Percentiles rank a stretch among this genome's conserved stretches.
Conservation (phyloP, 2,113 vertebrate species). For the Ophthalmotilapia sp. region DNA sequence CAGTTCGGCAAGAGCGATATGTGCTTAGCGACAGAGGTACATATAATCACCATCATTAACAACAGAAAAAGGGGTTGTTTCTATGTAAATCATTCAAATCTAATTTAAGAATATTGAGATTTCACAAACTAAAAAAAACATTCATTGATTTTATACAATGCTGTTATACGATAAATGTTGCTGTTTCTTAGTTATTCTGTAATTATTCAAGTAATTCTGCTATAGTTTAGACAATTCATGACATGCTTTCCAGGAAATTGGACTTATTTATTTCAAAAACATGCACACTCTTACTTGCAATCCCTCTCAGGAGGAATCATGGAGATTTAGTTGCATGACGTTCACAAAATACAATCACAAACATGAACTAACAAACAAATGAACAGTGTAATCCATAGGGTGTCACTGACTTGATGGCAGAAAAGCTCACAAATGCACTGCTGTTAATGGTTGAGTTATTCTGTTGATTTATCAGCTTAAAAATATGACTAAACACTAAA, state of each 20-base stretch:
- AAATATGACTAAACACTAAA: not conserved
- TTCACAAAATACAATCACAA: not conserved
- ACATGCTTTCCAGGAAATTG: not conserved
- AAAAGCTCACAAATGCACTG: not conserved
- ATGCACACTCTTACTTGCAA: not conserved
- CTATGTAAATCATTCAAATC: not conserved
- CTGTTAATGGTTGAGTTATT: not conserved
- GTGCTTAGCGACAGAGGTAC: constrained; percentile 87
- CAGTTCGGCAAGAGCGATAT: constrained; percentile 64
- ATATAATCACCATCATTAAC: not conserved
- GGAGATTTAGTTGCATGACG: not conserved
- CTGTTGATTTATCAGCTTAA: not conserved
- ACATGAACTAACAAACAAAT: not conserved
- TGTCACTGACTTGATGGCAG: not conserved
- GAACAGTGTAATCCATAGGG: not conserved
- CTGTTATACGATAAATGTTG: not conserved
- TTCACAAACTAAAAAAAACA: not conserved
- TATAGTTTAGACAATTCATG: not conserved
- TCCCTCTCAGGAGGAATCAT: not conserved
- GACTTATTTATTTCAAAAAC: not conserved
- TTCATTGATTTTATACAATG: not conserved
- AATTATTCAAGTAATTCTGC: not conserved
- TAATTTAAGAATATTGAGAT: not conserved
- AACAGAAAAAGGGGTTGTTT: not conserved
- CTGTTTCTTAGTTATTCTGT: not conserved